Percentiles rank a stretch among this genome's conserved stretches.
Conservation (phyloP, 2,888 invertebrate species). For the Seira musarum region DNA sequence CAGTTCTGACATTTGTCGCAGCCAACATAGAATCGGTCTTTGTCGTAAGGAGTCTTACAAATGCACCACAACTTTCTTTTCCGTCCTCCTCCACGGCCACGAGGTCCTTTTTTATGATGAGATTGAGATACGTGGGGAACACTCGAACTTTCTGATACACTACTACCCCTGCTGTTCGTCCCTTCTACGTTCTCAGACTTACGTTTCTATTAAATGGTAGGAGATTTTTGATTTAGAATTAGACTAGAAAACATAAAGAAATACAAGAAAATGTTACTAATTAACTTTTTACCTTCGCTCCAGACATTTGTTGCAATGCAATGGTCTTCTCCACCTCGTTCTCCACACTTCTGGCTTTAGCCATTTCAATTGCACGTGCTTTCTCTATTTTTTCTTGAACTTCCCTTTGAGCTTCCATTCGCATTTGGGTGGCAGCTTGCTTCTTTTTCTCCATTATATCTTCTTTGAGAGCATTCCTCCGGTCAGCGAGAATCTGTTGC, state of each 20-base stretch:
- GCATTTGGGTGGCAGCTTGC: conserved; percentile 44
- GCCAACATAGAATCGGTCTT: conserved; percentile 93
- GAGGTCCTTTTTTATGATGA: not conserved
- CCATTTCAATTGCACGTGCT: conserved; percentile 25
- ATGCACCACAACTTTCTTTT: conserved; percentile 88
- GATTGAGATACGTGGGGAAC: too few species aligned
- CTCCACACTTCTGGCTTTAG: not conserved
- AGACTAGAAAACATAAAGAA: too few species aligned
- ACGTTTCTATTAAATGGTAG: not conserved
- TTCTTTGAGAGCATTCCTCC: conserved; percentile 29
- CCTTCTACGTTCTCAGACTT: not conserved
- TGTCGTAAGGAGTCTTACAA: conserved; percentile 95
- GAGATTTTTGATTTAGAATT: not conserved
- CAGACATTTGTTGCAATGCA: too few species aligned
- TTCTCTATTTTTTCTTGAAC: conserved; percentile 36
- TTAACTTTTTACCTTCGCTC: too few species aligned
- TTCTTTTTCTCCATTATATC: conserved; percentile 57
- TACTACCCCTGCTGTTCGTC: not conserved
- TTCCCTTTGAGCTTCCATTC: conserved; percentile 44
- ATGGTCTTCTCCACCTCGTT: too few species aligned
- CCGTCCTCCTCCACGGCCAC: conserved; percentile 18
- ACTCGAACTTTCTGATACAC: too few species aligned
- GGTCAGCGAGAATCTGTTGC: conserved; percentile 20
- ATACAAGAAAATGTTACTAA: not conserved
- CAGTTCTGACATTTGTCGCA: conserved; percentile 98